phyloP scores from a whole-genome alignment of 2,797 vertebrate species.

The Bryconaethiops microstoma region DNA sequence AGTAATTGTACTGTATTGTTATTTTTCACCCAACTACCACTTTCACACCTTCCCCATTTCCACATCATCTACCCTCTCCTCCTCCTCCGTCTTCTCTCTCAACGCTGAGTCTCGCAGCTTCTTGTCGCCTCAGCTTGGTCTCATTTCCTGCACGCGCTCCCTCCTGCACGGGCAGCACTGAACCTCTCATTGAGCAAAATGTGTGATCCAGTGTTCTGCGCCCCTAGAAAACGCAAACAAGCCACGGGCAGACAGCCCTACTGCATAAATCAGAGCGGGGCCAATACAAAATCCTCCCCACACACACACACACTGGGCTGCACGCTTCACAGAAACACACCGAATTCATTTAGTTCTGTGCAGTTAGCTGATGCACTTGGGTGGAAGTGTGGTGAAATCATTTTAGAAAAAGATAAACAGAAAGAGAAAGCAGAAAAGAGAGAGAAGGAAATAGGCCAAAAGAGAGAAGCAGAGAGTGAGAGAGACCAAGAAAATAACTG shows the following conservation, averaged over 20 bases:
- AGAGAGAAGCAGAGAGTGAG: not conserved
- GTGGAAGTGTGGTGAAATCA: not conserved
- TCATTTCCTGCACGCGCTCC: conserved; percentile 13
- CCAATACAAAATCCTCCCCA: not conserved
- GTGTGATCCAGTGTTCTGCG: conserved; percentile 10
- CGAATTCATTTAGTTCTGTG: not conserved
- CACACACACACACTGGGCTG: not conserved
- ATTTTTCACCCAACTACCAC: not conserved
- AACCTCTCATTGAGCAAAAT: conserved; percentile 22
- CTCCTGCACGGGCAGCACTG: not conserved
- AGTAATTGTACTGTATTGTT: not conserved
- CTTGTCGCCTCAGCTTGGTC: not conserved
- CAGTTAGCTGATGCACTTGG: no score
- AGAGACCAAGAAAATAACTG: not conserved
- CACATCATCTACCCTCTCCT: conserved; percentile 2
- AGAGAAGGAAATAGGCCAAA: conserved; percentile 17
- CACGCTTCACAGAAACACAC: not conserved
- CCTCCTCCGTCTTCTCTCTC: not conserved
- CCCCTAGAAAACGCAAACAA: conserved; percentile 11
- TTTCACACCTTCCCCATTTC: not conserved
- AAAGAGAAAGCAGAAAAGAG: conserved; percentile 28
- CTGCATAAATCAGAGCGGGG: conserved; percentile 12
- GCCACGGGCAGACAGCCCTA: not conserved
- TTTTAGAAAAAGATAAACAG: not conserved
- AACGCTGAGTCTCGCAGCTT: no score